These are phyloP conservation scores for Ardeotis arabs DNA, from an alignment of 2,113 vertebrate species.

Conservation along the genomic window DNA sequence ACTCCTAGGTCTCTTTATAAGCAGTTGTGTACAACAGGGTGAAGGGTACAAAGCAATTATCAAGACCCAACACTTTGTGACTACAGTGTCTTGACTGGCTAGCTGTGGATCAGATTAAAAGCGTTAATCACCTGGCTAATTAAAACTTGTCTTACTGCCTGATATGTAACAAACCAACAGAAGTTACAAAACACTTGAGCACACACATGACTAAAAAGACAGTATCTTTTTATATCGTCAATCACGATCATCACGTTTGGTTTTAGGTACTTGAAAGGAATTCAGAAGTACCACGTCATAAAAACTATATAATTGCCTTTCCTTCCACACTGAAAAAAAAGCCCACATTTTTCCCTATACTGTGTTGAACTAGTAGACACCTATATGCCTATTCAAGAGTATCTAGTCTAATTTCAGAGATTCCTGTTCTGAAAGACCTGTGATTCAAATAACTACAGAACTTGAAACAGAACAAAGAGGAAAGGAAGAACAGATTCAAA, in stretches of 20 bases:
- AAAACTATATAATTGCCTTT: neutral
- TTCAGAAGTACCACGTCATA: neutral
- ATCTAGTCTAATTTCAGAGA: neutral
- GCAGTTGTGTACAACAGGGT: neutral
- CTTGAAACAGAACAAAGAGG: neutral
- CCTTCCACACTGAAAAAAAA: neutral
- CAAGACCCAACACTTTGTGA: neutral
- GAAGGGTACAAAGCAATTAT: neutral
- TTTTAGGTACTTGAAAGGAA: neutral
- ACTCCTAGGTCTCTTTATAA: neutral
- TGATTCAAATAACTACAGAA: neutral
- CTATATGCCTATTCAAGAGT: neutral
- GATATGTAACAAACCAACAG: constrained; percentile 6
- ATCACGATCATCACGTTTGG: neutral
- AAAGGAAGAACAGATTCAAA: neutral
- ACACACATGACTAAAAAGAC: neutral
- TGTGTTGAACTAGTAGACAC: neutral
- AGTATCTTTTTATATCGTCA: neutral
- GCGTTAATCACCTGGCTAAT: constrained; percentile 47
- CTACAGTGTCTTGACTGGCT: neutral
- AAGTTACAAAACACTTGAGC: constrained; percentile 12
- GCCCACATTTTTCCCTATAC: neutral
- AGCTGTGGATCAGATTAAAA: constrained; percentile 53
- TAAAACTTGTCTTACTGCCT: constrained; percentile 42
- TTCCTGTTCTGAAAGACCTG: neutral